These are phyloP conservation scores for Tylochromis polylepis DNA, from an alignment of 2,113 vertebrate species.

Conservation along the genomic window DNA sequence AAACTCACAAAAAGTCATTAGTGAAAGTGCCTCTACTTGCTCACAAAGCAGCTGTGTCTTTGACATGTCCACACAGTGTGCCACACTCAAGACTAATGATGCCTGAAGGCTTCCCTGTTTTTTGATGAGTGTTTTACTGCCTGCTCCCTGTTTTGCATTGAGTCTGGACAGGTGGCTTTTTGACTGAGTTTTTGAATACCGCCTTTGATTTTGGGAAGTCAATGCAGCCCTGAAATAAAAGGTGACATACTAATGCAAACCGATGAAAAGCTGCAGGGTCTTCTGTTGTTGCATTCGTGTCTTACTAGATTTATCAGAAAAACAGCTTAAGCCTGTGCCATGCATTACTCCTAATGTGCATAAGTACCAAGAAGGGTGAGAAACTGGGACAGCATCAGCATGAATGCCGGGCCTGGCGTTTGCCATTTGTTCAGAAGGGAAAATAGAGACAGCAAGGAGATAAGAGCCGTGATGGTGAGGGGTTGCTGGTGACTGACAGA, in stretches of 20 bases:
- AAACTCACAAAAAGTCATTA: constrained; percentile 48
- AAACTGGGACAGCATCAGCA: background rate
- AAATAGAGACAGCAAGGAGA: background rate
- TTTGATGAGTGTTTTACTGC: constrained; percentile 34
- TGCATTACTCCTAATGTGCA: background rate
- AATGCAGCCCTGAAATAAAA: constrained; percentile 44
- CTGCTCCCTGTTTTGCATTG: constrained; percentile 27
- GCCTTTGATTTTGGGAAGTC: constrained; percentile 62
- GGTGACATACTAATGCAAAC: constrained; percentile 42
- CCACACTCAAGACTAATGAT: constrained; percentile 47
- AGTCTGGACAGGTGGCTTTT: constrained; percentile 56
- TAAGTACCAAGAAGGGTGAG: background rate
- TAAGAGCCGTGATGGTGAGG: background rate
- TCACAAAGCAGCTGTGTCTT: background rate
- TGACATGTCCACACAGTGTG: background rate
- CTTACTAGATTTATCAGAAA: background rate
- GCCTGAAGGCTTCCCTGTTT: constrained; percentile 47
- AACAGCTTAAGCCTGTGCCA: background rate
- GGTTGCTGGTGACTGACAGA: background rate
- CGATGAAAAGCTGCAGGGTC: constrained; percentile 46
- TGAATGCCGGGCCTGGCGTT: background rate
- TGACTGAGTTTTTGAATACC: constrained; percentile 2
- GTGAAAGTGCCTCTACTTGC: constrained; percentile 9
- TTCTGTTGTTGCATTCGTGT: constrained; percentile 21
- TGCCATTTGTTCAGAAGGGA: background rate